Conservation (phyloP, 2,113 vertebrate species). For the Lamprologus speciosus region DNA sequence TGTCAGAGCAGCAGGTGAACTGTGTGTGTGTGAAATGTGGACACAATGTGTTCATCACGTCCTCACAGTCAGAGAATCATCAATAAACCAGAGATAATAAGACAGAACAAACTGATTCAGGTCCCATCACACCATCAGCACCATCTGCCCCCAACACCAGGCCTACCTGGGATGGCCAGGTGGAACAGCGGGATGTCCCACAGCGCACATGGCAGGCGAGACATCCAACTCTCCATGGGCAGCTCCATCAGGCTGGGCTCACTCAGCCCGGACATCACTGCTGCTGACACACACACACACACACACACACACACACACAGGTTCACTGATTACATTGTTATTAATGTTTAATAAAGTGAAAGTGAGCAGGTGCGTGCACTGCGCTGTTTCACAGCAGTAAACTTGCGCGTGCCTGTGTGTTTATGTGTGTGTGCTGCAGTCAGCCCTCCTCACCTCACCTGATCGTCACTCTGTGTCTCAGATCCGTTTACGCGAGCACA, state of each 20-base stretch:
- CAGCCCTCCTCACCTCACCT: constrained; percentile 10
- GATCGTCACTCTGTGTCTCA: not conserved
- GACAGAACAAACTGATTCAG: not conserved
- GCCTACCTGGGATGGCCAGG: constrained; percentile 84
- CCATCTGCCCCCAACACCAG: not conserved
- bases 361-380: not conserved
- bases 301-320: not conserved
- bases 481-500: not conserved
- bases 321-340: not conserved
- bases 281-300: not conserved
- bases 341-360: not conserved
- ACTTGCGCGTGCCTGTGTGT: not conserved
- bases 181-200: constrained; percentile 81
- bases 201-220: constrained; percentile 70
- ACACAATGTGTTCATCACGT: not conserved
- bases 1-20: not conserved
- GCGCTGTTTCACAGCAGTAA: not conserved
- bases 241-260: constrained; percentile 42
- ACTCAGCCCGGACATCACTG: not conserved
- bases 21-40: not conserved
- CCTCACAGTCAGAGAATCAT: not conserved
- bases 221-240: constrained; percentile 81
- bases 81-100: not conserved
- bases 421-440: not conserved
- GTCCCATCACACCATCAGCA: not conserved